These are phyloP conservation scores for Crenichthys baileyi DNA, from an alignment of 2,797 vertebrate species.

Conservation along the genomic window DNA sequence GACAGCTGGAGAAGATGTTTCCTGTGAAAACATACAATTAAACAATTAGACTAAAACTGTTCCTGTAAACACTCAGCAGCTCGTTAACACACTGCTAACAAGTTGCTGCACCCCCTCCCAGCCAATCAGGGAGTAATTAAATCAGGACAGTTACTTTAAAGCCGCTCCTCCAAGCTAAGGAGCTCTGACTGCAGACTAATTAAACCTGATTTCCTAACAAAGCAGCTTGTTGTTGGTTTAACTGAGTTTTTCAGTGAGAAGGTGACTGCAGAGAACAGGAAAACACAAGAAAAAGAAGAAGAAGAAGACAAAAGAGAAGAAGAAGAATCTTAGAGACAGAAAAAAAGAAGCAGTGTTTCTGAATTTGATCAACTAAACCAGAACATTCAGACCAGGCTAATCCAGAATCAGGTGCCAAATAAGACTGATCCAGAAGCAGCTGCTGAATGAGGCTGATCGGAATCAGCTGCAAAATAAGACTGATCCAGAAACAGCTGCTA, in stretches of 20 bases:
- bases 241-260: neutral
- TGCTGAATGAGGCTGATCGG: neutral
- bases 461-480: neutral
- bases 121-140: conserved; percentile 28
- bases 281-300: too few species aligned
- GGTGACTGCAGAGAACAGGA: too few species aligned
- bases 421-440: neutral
- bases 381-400: neutral
- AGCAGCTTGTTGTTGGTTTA: conserved; percentile 7
- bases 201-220: neutral
- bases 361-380: too few species aligned
- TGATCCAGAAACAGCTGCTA: neutral
- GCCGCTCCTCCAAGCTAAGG: neutral
- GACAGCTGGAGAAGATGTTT: conserved; percentile 16
- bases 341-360: too few species aligned
- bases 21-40: conserved; percentile 31
- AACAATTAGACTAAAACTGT: conserved; percentile 20
- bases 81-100: conserved; percentile 23
- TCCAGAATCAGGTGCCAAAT: neutral
- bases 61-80: conserved; percentile 30
- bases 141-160: conserved; percentile 23
- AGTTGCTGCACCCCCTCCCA: neutral
- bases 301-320: too few species aligned
- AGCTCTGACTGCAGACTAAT: conserved; percentile 32
- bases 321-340: too few species aligned